These are phyloP conservation scores for Propsilocerus akamusi DNA, from an alignment of 1,140 invertebrate species.

Conservation along the genomic window DNA sequence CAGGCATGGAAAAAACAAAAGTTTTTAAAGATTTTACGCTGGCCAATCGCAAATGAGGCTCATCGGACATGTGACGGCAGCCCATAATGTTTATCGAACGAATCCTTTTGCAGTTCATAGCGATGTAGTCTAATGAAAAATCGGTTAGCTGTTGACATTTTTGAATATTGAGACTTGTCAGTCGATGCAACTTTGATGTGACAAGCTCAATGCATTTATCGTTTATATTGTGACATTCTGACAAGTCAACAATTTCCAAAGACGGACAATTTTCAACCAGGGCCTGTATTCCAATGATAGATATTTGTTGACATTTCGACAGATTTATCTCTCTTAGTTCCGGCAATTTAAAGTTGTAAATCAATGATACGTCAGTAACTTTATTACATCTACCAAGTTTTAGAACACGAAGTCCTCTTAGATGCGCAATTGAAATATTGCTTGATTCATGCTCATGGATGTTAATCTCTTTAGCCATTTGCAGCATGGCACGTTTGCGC, in stretches of 20 bases:
- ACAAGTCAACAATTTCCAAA: constrained; percentile 43
- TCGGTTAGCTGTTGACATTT: constrained; percentile 47
- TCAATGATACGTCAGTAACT: constrained; percentile 49
- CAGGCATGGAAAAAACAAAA: too few species aligned
- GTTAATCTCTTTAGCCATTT: constrained; percentile 33
- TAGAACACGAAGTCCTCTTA: constrained; percentile 34
- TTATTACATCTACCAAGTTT: constrained; percentile 44
- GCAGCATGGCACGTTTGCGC: constrained; percentile 36
- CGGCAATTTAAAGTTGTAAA: constrained; percentile 40
- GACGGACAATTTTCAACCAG: constrained; percentile 43
- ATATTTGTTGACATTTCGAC: constrained; percentile 46
- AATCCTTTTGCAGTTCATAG: constrained; percentile 32
- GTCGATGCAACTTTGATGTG: constrained; percentile 31
- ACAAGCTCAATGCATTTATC: constrained; percentile 40
- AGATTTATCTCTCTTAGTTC: constrained; percentile 40
- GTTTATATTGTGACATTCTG: constrained; percentile 41
- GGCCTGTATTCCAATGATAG: constrained; percentile 36
- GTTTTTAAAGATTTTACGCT: too few species aligned
- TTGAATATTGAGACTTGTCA: constrained; percentile 41
- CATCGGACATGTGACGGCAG: constrained; percentile 31
- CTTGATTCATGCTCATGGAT: constrained; percentile 17
- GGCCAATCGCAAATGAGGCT: constrained; percentile 6
- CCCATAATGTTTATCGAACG: constrained; percentile 36
- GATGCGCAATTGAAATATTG: constrained; percentile 32
- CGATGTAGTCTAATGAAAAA: constrained; percentile 34